Conservation (phyloP, 2,888 invertebrate species). For the Keiferia lycopersicella region DNA sequence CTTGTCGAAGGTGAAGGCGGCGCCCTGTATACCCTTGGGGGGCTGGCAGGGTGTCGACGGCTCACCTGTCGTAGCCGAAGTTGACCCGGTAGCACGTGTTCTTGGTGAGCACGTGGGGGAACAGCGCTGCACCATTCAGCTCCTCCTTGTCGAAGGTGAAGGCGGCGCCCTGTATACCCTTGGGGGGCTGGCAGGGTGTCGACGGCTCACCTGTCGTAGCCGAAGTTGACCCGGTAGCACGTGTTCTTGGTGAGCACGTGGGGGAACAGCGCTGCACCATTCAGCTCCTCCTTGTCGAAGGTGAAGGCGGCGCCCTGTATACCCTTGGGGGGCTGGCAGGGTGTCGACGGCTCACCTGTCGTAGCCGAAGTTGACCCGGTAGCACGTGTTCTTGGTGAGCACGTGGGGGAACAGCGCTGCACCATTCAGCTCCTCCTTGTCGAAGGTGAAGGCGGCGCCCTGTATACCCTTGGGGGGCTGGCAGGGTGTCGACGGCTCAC, state of each 20-base stretch:
- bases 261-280: too few relatives aligned
- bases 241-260: conserved; percentile 95
- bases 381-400: conserved; percentile 93
- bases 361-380: conserved; percentile 91
- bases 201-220: conserved; percentile 69
- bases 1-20: too few relatives aligned
- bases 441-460: not conserved
- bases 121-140: too few relatives aligned
- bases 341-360: conserved; percentile 51
- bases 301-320: too few relatives aligned
- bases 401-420: conserved; percentile 96
- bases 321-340: too few relatives aligned
- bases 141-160: too few relatives aligned
- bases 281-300: not conserved
- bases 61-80: conserved; percentile 84
- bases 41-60: conserved; percentile 23
- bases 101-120: conserved; percentile 90
- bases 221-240: conserved; percentile 93
- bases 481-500: conserved; percentile 40
- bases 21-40: too few relatives aligned
- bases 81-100: conserved; percentile 94
- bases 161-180: too few relatives aligned
- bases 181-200: conserved; percentile 26
- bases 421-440: too few relatives aligned
- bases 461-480: too few relatives aligned